A percentile compares a stretch with the other conserved stretches of the same genome.
These are phyloP conservation scores for Tiliqua scincoides DNA, from an alignment of 2,113 vertebrate genomes.

Conservation along the genomic window DNA sequence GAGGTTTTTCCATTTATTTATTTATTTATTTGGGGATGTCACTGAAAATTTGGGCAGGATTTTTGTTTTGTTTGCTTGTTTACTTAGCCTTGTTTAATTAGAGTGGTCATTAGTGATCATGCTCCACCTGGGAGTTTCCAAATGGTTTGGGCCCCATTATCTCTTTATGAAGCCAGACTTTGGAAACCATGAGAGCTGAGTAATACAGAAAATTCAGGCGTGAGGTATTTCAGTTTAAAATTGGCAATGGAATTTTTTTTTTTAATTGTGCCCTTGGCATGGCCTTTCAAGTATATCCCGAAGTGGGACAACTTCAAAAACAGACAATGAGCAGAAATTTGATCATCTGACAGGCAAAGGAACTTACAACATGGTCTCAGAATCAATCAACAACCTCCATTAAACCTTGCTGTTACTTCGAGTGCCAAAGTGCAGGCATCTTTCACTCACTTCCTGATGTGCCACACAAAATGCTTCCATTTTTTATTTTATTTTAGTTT, in stretches of 20 bases:
- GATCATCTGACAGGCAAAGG: background rate
- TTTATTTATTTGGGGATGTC: constrained; percentile 14
- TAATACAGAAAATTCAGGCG: background rate
- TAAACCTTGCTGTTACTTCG: background rate
- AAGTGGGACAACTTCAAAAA: background rate
- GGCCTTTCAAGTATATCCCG: constrained; percentile 9
- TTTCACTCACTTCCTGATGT: background rate
- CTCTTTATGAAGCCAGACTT: constrained; percentile 33
- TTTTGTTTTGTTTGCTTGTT: constrained; percentile 27
- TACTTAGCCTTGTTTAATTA: constrained; percentile 30
- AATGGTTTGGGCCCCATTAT: constrained; percentile 24
- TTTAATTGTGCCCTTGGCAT: constrained; percentile 19
- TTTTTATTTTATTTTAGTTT: background rate
- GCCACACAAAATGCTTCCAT: background rate
- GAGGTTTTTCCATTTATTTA: background rate
- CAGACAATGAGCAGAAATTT: background rate
- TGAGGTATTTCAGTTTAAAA: constrained; percentile 5
- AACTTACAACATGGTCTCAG: background rate
- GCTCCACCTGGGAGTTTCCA: accelerated
- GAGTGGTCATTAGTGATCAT: constrained; percentile 32
- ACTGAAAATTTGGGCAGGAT: constrained; percentile 33
- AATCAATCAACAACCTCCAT: background rate
- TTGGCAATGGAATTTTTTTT: constrained; percentile 12
- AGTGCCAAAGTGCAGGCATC: background rate
- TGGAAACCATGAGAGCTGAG: background rate